Percentiles rank a stretch among this genome's conserved stretches.
Conservation (phyloP, 2,797 vertebrate species). For the Myripristis murdjan region DNA sequence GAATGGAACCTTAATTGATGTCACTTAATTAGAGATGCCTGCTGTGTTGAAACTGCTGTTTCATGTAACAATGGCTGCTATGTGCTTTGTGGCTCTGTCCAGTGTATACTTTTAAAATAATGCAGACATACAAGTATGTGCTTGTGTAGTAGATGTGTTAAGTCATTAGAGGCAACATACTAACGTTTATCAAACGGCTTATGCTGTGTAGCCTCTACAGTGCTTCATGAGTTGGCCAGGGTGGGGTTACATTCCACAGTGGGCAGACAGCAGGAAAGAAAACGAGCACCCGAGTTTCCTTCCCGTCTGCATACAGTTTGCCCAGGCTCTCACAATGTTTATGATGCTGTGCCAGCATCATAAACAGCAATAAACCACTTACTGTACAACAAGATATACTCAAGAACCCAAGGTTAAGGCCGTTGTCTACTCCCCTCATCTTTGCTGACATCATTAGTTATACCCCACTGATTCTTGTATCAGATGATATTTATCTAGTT, state of each 20-base stretch:
- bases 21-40: too few relatives aligned
- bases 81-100: too few relatives aligned
- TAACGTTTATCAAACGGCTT: slow-evolving; percentile 1
- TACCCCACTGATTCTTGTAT: slow-evolving; percentile 3
- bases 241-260: slow-evolving; percentile 70
- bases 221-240: slow-evolving; percentile 35
- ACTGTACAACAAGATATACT: slow-evolving; percentile 28
- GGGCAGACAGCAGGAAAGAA: slow-evolving; percentile 70
- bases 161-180: neutral
- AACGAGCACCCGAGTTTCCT: slow-evolving; percentile 67
- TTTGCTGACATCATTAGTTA: slow-evolving; percentile 15
- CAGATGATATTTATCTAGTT: neutral
- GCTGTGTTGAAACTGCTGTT: too few relatives aligned
- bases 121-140: too few relatives aligned
- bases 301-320: slow-evolving; percentile 57
- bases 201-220: neutral
- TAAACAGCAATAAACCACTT: slow-evolving; percentile 9
- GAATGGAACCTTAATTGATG: too few relatives aligned
- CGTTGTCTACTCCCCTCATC: neutral
- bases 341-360: slow-evolving; percentile 26
- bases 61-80: too few relatives aligned
- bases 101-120: too few relatives aligned
- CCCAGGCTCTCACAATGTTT: slow-evolving; percentile 10
- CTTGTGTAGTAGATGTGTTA: too few relatives aligned
- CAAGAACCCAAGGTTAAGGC: slow-evolving; percentile 26